Conservation (phyloP, 2,797 vertebrate genomes). For the Parauchenoglanis ngamensis region DNA sequence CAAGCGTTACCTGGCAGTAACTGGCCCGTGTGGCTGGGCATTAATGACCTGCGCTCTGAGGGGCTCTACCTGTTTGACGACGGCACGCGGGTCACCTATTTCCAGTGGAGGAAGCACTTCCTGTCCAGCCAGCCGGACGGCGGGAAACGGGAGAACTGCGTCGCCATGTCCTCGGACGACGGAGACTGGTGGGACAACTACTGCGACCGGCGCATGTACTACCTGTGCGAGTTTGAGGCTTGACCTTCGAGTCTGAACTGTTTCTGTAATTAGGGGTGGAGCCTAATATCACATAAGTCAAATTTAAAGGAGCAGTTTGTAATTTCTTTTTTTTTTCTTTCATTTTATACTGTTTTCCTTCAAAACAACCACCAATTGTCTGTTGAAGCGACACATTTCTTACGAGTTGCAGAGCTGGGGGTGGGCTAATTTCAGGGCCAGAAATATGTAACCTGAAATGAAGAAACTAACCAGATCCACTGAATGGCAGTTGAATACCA, state of each 20-base stretch:
- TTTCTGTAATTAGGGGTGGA: background rate
- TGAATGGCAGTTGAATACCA: background rate
- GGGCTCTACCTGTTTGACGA: conserved; percentile 88
- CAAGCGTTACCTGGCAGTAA: conserved; percentile 81
- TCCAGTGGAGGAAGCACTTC: conserved; percentile 88
- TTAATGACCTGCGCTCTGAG: conserved; percentile 84
- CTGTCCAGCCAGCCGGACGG: conserved; percentile 89
- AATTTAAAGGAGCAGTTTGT: background rate
- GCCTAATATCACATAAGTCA: background rate
- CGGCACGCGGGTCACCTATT: conserved; percentile 82
- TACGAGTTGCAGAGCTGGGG: background rate
- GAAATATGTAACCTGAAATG: background rate
- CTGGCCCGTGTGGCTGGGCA: conserved; percentile 89
- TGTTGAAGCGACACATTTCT: background rate
- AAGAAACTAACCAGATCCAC: background rate
- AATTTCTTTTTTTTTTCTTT: background rate
- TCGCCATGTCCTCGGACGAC: conserved; percentile 86
- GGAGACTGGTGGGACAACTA: conserved; percentile 95
- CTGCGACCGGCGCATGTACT: conserved; percentile 87
- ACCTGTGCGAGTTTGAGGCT: conserved; percentile 85
- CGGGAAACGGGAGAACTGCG: conserved; percentile 85
- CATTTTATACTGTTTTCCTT: no score
- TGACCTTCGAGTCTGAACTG: conserved; percentile 57
- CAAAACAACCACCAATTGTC: background rate
- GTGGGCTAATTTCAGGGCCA: background rate